These are phyloP conservation scores for Pseudomyrmex pallidus DNA, from an alignment of 1,140 invertebrate species.

Conservation along the genomic window DNA sequence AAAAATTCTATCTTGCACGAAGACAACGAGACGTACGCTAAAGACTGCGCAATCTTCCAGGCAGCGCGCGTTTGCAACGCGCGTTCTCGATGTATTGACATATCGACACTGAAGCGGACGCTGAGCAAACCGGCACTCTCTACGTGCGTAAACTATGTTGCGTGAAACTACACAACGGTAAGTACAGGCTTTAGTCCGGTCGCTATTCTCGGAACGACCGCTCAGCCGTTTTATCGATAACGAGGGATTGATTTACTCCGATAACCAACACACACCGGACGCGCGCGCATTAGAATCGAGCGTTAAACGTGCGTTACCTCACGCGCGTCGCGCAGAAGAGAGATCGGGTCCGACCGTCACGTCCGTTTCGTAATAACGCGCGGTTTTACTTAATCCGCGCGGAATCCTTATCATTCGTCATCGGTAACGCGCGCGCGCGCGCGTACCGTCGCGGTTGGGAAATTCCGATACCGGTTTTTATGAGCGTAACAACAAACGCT, in stretches of 20 bases:
- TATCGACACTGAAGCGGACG: slow-evolving; percentile 46
- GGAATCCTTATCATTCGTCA: slow-evolving; percentile 47
- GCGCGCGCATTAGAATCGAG: neutral
- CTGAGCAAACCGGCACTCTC: slow-evolving; percentile 50
- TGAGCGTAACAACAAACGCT: neutral
- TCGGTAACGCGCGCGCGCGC: neutral
- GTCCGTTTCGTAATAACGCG: slow-evolving; percentile 27
- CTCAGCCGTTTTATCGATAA: slow-evolving; percentile 63
- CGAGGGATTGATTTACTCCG: slow-evolving; percentile 60
- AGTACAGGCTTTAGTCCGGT: slow-evolving; percentile 44
- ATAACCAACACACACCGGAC: slow-evolving; percentile 35
- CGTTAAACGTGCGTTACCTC: neutral
- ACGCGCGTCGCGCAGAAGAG: neutral
- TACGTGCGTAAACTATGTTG: slow-evolving; percentile 52
- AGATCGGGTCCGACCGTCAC: neutral
- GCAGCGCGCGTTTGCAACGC: slow-evolving; percentile 37
- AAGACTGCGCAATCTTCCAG: slow-evolving; percentile 50
- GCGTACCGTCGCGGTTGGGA: slow-evolving; percentile 24
- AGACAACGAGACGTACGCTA: slow-evolving; percentile 20
- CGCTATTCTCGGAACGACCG: slow-evolving; percentile 66
- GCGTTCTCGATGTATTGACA: slow-evolving; percentile 55
- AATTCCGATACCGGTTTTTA: slow-evolving; percentile 51
- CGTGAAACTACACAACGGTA: slow-evolving; percentile 67
- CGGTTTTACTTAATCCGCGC: slow-evolving; percentile 27
- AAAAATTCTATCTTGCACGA: slow-evolving; percentile 23